These are phyloP conservation scores for Coracias cyanogaster DNA, from an alignment of 2,797 vertebrate genomes.

Conservation along the genomic window DNA sequence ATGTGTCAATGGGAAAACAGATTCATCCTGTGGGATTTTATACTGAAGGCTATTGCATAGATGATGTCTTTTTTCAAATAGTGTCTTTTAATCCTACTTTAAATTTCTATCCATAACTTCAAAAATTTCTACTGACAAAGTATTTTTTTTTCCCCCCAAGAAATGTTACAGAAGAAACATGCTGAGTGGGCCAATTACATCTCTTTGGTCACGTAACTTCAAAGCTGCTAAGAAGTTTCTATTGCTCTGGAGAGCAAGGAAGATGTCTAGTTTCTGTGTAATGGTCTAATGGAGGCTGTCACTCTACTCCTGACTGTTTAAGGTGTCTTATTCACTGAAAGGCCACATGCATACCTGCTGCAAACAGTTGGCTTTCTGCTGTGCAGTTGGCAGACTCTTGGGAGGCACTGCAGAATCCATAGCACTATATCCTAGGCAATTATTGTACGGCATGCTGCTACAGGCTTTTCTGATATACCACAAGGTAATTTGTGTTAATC, in stretches of 20 bases:
- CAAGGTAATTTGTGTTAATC: constrained; percentile 54
- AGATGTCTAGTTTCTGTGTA: not conserved
- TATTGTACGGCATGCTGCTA: constrained; percentile 27
- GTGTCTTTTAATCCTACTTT: not conserved
- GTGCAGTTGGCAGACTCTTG: constrained; percentile 23
- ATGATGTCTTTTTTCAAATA: not conserved
- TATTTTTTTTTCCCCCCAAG: not conserved
- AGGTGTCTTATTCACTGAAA: not conserved
- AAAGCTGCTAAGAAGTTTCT: not conserved
- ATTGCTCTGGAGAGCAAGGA: not conserved
- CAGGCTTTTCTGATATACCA: not conserved
- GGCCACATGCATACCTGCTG: not conserved
- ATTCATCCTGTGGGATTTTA: not conserved
- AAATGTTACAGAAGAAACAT: not conserved
- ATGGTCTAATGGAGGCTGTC: not conserved
- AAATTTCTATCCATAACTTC: not conserved
- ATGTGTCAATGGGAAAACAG: not conserved
- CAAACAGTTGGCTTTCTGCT: constrained; percentile 8
- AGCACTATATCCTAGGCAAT: not conserved
- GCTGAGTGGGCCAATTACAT: not conserved
- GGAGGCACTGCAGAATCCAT: not conserved
- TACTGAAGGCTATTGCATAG: not conserved
- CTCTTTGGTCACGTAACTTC: not conserved
- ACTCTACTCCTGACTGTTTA: not conserved
- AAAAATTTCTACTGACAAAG: not conserved